Base-by-base conservation (phyloP, 2,797 vertebrate species). In the Limnodromus scolopaceus region DNA sequence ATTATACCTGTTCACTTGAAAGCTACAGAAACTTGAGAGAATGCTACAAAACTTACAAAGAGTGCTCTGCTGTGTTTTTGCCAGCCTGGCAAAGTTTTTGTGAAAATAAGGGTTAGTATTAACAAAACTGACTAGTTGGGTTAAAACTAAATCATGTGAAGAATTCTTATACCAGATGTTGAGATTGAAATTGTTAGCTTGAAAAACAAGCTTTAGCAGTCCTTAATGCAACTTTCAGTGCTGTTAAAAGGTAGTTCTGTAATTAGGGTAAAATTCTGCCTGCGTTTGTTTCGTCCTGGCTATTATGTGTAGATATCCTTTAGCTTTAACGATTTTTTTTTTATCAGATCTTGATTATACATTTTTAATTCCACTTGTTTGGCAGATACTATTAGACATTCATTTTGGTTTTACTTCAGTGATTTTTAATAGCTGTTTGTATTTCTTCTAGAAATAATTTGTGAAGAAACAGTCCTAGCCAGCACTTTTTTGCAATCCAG, bases 381-480 rank as follows among this genome's bases (percentile, higher is more conserved):
- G 39, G 14, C 41, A 89, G 25, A 27, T 65, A 22, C 7, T 60
- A 8, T 46, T 65, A 69, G 43, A 46, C 6, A 22, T 53, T 53
- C 27, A 23, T 41, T 58, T 87, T 84, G 48, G 6, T 8, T 91
- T 96, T 77, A 38, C 23, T 80, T 89, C 10, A 76, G 32, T 51
- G 32, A 53, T 71, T 83, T 82, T 91, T 53, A 96, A 97, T 36
- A 65, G 17, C 20, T 80, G 66, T 88, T 92, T 87, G 3, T 96
- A 82, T 96, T 93, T 97, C 27, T 98, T 98, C 76, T 96, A 99
- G 99, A 98, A 98, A 96, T 99, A 98, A 98, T 92, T 85, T 97
- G 88, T 98, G 98, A 97, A 98, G 98, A 99, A 97, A 98, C 98
- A 97, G 97, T 97, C 89, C 96, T 98, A 97, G 95, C 97, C 91